Base-by-base conservation (phyloP, 2,113 vertebrate species). In the Camelus dromedarius region DNA sequence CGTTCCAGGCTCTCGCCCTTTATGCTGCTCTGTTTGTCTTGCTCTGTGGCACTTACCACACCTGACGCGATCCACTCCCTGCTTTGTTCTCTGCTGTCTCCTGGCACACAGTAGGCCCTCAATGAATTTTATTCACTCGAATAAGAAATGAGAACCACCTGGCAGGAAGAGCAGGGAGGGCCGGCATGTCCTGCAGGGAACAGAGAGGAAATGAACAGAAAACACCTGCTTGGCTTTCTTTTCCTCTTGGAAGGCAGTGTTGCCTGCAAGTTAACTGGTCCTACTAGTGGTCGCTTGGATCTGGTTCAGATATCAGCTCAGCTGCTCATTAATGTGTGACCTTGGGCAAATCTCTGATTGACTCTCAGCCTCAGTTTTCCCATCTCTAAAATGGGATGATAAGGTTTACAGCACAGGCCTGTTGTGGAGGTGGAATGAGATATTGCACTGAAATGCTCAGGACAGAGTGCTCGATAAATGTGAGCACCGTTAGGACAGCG, bases 121-220 rank as follows among this genome's bases (percentile, higher is more conserved):
- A 35, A 0, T 10, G 56, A 66, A 8, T 56, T 16, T 19, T 14
- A 42, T 42, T 54, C 30, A 24, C 24, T 1, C 9, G 54, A 67
- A 66, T 85, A 60, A 67, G 50, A 64, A 38, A 58, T 22, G 67
- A 60, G 67, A 82, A 32, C 22, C 5, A 5, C n/a, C 5, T 8
- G 3, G n/a, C 7, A 18, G 54, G 56, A 28, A 35, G 24, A 52
- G 42, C 42, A 26, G 24, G 38, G 67, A 52, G 38, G 30, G 7
- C 14, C 8, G 22, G 32, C 7, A 5, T 0, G 22, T 22, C 11
- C 24, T 8, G 22, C 0, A 0, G 50, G 15, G 26, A n/a, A 42
- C 0, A 1, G 58, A 54, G 50, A 48, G 66, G 35, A 69, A 35
- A 20, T 30, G 48, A 82, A 15, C 60, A 60, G 60, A 32, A 15